These are phyloP conservation scores for Sprattus sprattus DNA, from an alignment of 2,113 vertebrate genomes.

Conservation along the genomic window DNA sequence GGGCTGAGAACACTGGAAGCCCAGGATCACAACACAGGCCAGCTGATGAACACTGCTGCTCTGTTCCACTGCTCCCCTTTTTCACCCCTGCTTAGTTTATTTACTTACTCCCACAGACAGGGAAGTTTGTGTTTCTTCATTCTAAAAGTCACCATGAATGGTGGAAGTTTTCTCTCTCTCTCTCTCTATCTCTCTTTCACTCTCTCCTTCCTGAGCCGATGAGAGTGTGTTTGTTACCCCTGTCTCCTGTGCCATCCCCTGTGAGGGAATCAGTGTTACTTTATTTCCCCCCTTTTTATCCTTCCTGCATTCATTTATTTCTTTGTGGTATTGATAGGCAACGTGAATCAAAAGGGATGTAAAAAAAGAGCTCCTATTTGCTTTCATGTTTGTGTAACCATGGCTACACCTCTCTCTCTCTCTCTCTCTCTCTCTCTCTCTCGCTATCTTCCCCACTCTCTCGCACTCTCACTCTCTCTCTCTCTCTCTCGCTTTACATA, in stretches of 20 bases:
- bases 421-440: conserved; percentile 30
- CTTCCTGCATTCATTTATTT: conserved; percentile 45
- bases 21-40: conserved; percentile 32
- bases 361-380: conserved; percentile 57
- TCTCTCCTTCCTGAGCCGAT: conserved; percentile 19
- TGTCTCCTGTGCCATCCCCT: conserved; percentile 33
- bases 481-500: conserved; percentile 9
- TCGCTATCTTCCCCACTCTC: conserved; percentile 40
- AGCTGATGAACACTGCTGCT: background rate
- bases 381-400: conserved; percentile 77
- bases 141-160: conserved; percentile 19
- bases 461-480: conserved; percentile 28
- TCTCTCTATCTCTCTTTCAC: background rate
- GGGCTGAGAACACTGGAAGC: background rate
- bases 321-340: conserved; percentile 51
- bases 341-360: conserved; percentile 62
- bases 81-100: background rate
- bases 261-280: background rate
- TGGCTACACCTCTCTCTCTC: conserved; percentile 61
- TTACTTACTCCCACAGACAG: conserved; percentile 5
- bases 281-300: background rate
- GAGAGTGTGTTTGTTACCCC: conserved; percentile 27
- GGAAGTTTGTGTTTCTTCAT: background rate
- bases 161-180: conserved; percentile 10
- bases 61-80: background rate